Evolutionary conservation across 2,113 vertebrate species (phyloP).

Genomic region (Zapus hudsonius): DNA sequence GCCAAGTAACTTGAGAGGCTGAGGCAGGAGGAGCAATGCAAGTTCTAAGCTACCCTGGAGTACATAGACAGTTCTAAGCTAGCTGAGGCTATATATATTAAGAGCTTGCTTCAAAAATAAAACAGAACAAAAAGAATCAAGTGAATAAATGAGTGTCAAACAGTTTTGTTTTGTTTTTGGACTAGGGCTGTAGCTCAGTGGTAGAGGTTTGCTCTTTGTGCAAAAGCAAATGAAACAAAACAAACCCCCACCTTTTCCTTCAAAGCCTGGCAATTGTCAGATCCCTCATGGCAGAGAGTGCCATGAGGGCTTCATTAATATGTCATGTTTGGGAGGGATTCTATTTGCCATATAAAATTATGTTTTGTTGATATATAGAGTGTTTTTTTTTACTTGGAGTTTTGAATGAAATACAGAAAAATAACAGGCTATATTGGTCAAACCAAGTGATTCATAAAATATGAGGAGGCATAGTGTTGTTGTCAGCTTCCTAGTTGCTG

Average conservation of each 20-base stretch:
- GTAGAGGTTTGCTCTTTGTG: no score
- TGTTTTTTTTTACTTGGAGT: neutral
- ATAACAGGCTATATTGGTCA: neutral
- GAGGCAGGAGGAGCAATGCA: no score
- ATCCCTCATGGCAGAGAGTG: neutral
- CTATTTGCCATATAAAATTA: neutral
- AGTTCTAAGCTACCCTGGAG: no score
- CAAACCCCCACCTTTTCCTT: neutral
- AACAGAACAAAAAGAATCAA: no score
- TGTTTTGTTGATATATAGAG: neutral
- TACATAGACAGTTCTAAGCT: no score
- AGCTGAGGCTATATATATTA: no score
- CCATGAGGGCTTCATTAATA: neutral
- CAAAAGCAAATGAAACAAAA: no score
- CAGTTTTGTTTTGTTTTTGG: neutral
- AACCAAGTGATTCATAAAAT: neutral
- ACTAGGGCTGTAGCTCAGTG: no score
- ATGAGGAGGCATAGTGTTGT: neutral
- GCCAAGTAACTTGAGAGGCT: no score
- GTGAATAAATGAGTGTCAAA: neutral
- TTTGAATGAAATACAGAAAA: neutral
- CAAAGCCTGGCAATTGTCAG: neutral
- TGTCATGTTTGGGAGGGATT: neutral
- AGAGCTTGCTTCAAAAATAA: no score
- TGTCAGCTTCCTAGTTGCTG: no score